Conservation (phyloP, 2,888 invertebrate species). For the Ganaspis brasiliensis region DNA sequence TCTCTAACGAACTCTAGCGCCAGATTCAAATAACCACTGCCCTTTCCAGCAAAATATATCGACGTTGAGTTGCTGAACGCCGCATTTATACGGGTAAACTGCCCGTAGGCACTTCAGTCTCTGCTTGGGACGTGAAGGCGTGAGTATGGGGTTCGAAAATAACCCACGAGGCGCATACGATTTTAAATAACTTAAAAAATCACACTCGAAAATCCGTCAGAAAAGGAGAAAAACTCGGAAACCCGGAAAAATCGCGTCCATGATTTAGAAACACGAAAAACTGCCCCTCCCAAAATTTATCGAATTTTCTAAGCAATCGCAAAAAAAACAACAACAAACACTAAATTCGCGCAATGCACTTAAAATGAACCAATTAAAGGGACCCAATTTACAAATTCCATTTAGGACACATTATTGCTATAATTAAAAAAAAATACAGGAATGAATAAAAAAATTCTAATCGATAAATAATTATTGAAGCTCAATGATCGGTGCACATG, state of each 20-base stretch:
- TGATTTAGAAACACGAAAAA: constrained; percentile 21
- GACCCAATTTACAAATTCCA: constrained; percentile 2
- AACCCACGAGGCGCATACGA: constrained; percentile 65
- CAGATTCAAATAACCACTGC: constrained; percentile 9
- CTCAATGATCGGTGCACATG: constrained; percentile 30
- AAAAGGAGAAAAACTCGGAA: constrained; percentile 36
- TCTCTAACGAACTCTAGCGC: constrained; percentile 16
- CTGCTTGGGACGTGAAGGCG: constrained; percentile 75
- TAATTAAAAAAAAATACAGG: background rate
- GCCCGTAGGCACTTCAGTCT: constrained; percentile 76
- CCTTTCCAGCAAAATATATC: constrained; percentile 30
- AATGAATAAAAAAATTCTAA: background rate
- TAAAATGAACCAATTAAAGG: background rate
- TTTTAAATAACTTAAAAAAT: constrained; percentile 51
- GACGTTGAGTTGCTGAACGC: constrained; percentile 55
- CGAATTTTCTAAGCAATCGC: background rate
- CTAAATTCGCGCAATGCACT: background rate
- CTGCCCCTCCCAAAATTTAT: constrained; percentile 1
- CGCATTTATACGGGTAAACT: constrained; percentile 74
- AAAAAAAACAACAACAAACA: constrained; percentile 7
- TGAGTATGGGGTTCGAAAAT: constrained; percentile 70
- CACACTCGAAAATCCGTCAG: background rate
- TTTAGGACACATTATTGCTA: no score
- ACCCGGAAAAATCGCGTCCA: constrained; percentile 28
- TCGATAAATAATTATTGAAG: background rate